These are phyloP conservation scores for Cantharis rufa DNA, from an alignment of 2,888 invertebrate species.

Conservation along the genomic window DNA sequence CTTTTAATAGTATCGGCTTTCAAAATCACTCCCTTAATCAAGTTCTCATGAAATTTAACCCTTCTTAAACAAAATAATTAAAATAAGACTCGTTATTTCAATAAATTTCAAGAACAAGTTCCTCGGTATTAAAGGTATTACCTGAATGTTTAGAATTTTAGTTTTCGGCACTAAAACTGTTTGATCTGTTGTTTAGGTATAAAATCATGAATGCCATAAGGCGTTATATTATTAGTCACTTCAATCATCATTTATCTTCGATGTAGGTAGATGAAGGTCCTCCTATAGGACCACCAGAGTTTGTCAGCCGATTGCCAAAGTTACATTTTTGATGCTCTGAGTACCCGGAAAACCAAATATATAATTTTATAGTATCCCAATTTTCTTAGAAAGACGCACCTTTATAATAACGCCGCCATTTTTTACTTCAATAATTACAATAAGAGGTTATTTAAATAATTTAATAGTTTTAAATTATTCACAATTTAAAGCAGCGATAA, in stretches of 20 bases:
- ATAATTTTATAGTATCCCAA: slow-evolving; percentile 14
- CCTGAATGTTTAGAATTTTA: background rate
- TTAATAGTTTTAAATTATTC: background rate
- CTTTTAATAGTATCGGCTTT: slow-evolving; percentile 35
- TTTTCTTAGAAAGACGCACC: slow-evolving; percentile 23
- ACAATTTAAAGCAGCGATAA: background rate
- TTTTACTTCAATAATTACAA: background rate
- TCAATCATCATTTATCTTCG: slow-evolving; percentile 14
- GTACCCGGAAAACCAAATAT: slow-evolving; percentile 22
- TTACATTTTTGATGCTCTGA: slow-evolving; percentile 3
- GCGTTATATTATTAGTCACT: slow-evolving; percentile 18
- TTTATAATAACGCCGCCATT: background rate
- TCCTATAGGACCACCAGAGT: slow-evolving; percentile 12
- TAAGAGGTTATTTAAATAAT: background rate
- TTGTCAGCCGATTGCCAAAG: slow-evolving; percentile 5
- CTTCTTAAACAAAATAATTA: slow-evolving; percentile 13
- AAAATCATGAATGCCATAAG: slow-evolving; percentile 11
- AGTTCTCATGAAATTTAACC: slow-evolving; percentile 40
- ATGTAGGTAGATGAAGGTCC: slow-evolving; percentile 18
- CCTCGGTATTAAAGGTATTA: background rate
- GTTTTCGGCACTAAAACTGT: background rate
- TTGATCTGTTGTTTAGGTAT: background rate
- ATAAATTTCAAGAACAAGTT: background rate
- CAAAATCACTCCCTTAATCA: slow-evolving; percentile 38
- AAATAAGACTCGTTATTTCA: background rate